These are phyloP conservation scores for Colius striatus DNA, from an alignment of 2,113 vertebrate genomes.

Conservation along the genomic window DNA sequence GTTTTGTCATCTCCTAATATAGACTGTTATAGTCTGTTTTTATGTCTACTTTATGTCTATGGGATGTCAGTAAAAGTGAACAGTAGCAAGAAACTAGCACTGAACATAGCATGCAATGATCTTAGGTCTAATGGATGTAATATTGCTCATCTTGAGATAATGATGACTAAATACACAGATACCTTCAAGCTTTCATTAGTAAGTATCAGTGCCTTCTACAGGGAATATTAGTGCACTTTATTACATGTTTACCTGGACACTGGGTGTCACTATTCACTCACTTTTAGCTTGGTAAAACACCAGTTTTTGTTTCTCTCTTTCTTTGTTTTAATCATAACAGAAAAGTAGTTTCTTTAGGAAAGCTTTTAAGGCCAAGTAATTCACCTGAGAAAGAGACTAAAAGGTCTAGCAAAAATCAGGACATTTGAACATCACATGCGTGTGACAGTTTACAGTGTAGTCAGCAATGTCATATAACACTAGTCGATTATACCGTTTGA, in stretches of 20 bases:
- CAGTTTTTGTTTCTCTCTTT: background rate
- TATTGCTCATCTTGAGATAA: background rate
- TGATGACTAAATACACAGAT: background rate
- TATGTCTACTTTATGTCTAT: background rate
- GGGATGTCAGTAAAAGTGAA: background rate
- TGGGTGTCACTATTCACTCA: slow-evolving; percentile 64
- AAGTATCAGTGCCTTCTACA: background rate
- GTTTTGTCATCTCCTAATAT: background rate
- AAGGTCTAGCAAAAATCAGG: background rate
- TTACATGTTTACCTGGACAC: background rate
- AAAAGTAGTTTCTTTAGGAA: background rate
- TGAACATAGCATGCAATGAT: background rate
- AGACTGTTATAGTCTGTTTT: background rate
- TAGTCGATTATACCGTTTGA: background rate
- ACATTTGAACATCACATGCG: background rate
- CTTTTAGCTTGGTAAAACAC: background rate
- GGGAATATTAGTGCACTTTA: background rate
- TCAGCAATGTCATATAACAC: background rate
- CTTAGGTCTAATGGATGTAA: background rate
- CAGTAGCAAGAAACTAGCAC: background rate
- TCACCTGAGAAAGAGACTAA: background rate
- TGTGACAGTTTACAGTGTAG: background rate
- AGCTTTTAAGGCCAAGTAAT: background rate
- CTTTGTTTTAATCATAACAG: background rate
- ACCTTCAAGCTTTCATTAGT: background rate